Conservation (phyloP, 2,113 vertebrate genomes). For the Aldabrachelys gigantea region DNA sequence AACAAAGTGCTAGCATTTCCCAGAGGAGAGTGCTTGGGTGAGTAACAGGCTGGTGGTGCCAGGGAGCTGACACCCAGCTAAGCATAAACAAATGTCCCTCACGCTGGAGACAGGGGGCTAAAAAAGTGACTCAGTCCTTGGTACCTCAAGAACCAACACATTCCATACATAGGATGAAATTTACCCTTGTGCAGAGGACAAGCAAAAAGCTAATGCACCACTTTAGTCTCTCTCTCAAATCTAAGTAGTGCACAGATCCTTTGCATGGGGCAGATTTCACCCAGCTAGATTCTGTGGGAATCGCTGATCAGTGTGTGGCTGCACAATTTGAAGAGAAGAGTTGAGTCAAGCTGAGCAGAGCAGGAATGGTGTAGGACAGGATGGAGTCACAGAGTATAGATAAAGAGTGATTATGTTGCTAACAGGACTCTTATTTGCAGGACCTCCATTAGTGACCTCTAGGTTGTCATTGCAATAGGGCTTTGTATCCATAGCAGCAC, state of each 20-base stretch:
- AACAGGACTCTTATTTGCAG: neutral
- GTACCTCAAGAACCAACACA: neutral
- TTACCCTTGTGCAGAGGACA: neutral
- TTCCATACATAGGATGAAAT: neutral
- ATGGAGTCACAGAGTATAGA: neutral
- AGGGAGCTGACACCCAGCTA: neutral
- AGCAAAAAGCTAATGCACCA: neutral
- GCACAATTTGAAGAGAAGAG: neutral
- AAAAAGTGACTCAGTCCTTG: neutral
- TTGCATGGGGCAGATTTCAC: neutral
- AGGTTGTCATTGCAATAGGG: neutral
- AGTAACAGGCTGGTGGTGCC: neutral
- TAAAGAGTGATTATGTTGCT: rapidly evolving
- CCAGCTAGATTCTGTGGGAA: rapidly evolving
- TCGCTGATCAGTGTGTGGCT: neutral
- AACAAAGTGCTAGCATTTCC: neutral
- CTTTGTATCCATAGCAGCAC: neutral
- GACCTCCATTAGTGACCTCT: rapidly evolving
- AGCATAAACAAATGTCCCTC: neutral
- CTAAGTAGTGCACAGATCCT: rapidly evolving
- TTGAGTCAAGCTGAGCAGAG: neutral
- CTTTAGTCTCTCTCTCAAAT: neutral
- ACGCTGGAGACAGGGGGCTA: neutral
- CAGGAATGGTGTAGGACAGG: neutral
- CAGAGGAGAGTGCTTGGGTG: neutral